Base-by-base conservation (phyloP, 2,797 vertebrate genomes). In the Perodicticus potto region DNA sequence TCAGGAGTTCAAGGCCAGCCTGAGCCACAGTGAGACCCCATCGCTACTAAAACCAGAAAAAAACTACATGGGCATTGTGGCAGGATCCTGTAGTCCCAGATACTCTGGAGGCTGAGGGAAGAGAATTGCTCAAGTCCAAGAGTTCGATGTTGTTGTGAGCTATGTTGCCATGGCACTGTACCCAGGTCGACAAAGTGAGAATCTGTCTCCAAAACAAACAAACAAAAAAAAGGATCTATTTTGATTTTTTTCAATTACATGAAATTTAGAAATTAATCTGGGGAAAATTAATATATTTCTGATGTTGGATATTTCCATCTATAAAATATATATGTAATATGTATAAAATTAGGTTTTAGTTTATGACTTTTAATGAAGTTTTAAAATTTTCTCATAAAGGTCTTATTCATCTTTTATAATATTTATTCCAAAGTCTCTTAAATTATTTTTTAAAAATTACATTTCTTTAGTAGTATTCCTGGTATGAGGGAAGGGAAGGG, bases 341-440 rank as follows among this genome's bases (percentile, higher is more conserved):
- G 65, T 74, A 87, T 67, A 82, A 12, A 86, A 22, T 29, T 72
- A 95, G 32, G 57, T 67, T 53, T 69, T 40, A 82, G 8, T 89
- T 34, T 27, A 78, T 53, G 45, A 57, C n/a, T 69, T 87, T 76
- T 4, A 17, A 43, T 53, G 67, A 74, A 59, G 59, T 53, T 90
- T 82, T 22, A 49, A 69, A n/a, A 34, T 53, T 92, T 77, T 83
- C 16, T 61, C 40, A 65, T 10, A 13, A 55, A 55, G 29, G 23
- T 82, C 69, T 82, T 87, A 13, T n/a, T 69, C 32, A 82, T n/a
- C 7, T 70, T 88, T 83, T 67, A 17, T 70, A 63, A 87, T 5
- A n/a, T 49, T 95, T 37, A 37, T 95, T 67, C 43, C 77, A 88
- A 69, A 69, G n/a, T 29, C 49, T 69, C 49, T 88, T 59, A 82